Conservation (phyloP, 2,797 vertebrate species). For the Rousettus madagascariensis region DNA sequence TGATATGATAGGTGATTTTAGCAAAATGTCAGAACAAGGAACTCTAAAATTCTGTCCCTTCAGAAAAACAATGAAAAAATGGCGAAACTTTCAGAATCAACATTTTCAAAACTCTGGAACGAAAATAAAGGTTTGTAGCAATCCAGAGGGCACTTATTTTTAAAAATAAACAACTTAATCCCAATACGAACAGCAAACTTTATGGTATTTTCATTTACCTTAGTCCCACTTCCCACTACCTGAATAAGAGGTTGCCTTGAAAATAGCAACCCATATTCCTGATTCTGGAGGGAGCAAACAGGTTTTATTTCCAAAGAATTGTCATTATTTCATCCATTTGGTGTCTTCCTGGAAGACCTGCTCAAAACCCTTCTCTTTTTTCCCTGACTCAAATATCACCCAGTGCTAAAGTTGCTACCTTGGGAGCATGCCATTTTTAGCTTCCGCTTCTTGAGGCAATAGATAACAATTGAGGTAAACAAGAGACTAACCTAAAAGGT, state of each 20-base stretch:
- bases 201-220: not conserved
- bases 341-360: not conserved
- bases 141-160: not conserved
- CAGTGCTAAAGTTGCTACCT: not conserved
- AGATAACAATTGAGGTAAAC: not conserved
- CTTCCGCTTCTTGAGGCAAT: not conserved
- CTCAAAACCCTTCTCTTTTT: not conserved
- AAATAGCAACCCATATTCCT: not conserved
- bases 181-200: not conserved
- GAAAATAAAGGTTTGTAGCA: not conserved
- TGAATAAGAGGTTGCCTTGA: not conserved
- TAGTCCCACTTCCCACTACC: not conserved
- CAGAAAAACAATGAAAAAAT: not conserved
- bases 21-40: not conserved
- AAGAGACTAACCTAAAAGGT: not conserved
- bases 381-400: not conserved
- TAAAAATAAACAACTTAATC: not conserved
- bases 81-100: not conserved
- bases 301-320: slow-evolving; percentile 15
- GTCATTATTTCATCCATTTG: not conserved
- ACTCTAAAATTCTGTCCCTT: not conserved
- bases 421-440: not conserved
- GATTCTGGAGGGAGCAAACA: not conserved
- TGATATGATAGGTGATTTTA: not conserved
- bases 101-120: not conserved